Evolutionary conservation across 2,113 vertebrate species (phyloP), one percentile per base, ranked within the genome.

Genomic region (Campylomormyrus tamandua): DNA sequence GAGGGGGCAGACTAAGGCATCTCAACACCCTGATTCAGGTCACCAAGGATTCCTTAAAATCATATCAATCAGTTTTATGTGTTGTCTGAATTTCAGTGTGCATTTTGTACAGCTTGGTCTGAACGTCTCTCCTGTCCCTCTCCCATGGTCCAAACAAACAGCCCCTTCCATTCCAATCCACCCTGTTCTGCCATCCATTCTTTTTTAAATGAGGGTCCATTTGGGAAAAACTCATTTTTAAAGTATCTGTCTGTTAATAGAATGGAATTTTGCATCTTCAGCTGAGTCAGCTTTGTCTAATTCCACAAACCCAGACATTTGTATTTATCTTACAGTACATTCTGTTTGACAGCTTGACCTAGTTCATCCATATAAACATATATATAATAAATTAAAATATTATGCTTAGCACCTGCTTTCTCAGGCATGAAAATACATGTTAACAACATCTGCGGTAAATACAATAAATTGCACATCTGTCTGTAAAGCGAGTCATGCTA

Each of bases 381-480:
- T 17, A 52, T 4, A 52, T 56, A 35, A 87, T 87, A 53, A 39
- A 87, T 87, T 87, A 35, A 39, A n/a, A 87, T 87, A 13, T 39
- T 39, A 39, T 77, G 35, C 31, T 66, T 35, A 39, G 13, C 80
- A 45, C 31, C 84, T 48, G 84, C 49, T 53, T 31, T 53, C 85
- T 87, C 85, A 19, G n/a, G 87, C 53, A 62, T 88, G 56, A 88
- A 88, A 48, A 87, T 53, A 56, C 49, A 53, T 56, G 74, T 42
- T 39, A 87, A 87, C n/a, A 56, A 53, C 48, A 53, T 87, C 50
- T 87, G 85, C 53, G 9, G 50, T 87, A 87, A 87, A 87, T 53
- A 87, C 48, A 62, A 66, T 62, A 88, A 31, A 62, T 42, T 88
- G 58, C 87, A 88, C 87, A 62, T 88, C 87, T 88, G 53, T 58